Evolutionary conservation across 2,113 vertebrate species (phyloP), one percentile per base, ranked within the genome.

Genomic region (Eulemur rufifrons): DNA sequence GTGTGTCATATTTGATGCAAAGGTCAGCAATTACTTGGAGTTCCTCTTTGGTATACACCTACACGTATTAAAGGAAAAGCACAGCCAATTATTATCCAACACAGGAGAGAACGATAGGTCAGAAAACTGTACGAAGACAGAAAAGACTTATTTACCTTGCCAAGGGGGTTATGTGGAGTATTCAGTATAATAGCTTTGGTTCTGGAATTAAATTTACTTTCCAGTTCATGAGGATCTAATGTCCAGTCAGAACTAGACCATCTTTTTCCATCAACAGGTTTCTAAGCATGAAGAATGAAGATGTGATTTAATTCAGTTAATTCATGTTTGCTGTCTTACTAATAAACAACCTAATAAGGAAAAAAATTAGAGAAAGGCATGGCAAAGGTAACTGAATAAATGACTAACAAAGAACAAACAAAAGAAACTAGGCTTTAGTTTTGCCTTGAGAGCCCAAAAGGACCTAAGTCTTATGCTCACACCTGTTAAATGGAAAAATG

Each of bases 141-240:
- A n/a, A 92, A 56, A 97, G 45, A 68, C 98, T 98, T 97, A 29
- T 98, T 98, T 97, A 99, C 99, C 99, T 99, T 99, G 94, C 99
- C 99, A 21, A 99, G 97, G 0, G 99, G 99, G 94, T 99, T 99
- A 97, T 99, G 99, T 0, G 99, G 99, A 0, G 99, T 99, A 98
- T 99, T 99, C 90, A 99, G 95, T 97, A 99, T 99, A 94, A 99
- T 99, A 59, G 99, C 99, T 98, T 99, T 99, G 27, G 99, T 99
- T 98, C 99, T 99, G 1, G 99, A 99, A 98, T 98, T 99, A 98
- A 99, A 99, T 98, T 99, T 99, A 97, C 98, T 99, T 85, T 99
- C 98, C 85, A 99, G 99, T 98, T 99, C 99, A 64, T 98, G 98
- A 78, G 98, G 98, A 98, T 99, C 99, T 37, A 99, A 99, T 68